Base-by-base conservation (phyloP, 2,797 vertebrate genomes). In the Pangasius djambal region DNA sequence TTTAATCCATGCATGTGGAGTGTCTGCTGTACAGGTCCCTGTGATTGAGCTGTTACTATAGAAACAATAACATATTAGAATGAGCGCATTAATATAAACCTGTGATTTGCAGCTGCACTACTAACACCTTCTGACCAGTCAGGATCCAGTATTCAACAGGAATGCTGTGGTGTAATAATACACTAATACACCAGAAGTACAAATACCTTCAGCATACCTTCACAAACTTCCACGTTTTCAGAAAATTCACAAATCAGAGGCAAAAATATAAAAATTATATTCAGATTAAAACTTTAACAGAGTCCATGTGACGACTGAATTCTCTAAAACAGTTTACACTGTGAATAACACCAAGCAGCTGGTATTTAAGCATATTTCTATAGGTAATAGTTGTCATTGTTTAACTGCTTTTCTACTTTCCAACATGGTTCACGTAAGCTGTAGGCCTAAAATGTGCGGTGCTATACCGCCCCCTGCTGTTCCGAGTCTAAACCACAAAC, bases 381-480 rank as follows among this genome's bases (percentile, higher is more conserved):
- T 31, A 79, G 50, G 15, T 37, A 5, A 25, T 25, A 40, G 12
- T 28, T 37, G 31, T 34, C 52, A 37, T 59, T 57, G 18, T 78
- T 57, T 6, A 28, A 79, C 50, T 34, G 28, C 2, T 79, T 55
- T 31, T 20, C 50, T 31, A 13, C 18, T 22, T 22, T 37, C 18
- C n/a, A 20, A 8, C 6, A 31, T 79, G 12, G 50, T 59, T 37
- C 2, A 61, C 6, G 34, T 34, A 34, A 34, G 4, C 5, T 59
- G 10, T 12, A 4, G 15, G 28, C 10, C 28, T n/a, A 2, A 61
- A n/a, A 55, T 75, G 5, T 86, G 31, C 83, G n/a, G 31, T 28
- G 37, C 67, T 82, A n/a, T 48, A 87, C 37, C 69, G 86, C 52
- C 90, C 40, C 74, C 89, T 89, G 28, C 44, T 83, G 87, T 69